A percentile compares a stretch with the other conserved stretches of the same genome.
phyloP scores from a whole-genome alignment of 2,888 invertebrate genomes.

The Ophion slaviceki region DNA sequence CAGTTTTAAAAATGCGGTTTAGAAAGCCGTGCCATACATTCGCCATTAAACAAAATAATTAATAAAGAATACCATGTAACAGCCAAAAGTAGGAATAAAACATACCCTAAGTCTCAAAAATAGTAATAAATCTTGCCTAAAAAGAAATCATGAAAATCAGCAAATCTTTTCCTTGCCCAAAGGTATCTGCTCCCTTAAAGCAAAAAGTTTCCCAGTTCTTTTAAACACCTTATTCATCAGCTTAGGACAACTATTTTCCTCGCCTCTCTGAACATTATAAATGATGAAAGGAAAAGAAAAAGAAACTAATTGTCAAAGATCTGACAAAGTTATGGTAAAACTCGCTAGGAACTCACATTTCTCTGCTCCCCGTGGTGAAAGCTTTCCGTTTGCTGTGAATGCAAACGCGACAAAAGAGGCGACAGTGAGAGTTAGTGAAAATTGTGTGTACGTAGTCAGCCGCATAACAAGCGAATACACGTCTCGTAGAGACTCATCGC shows the following conservation, averaged over 20 bases:
- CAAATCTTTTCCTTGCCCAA: no score
- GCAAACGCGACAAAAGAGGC: slow-evolving; percentile 49
- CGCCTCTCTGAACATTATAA: background rate
- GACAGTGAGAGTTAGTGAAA: slow-evolving; percentile 58
- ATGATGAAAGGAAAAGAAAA: background rate
- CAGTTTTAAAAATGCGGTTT: no score
- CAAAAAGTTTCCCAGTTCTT: background rate
- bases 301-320: background rate
- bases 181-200: background rate
- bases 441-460: slow-evolving; percentile 63
- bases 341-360: slow-evolving; percentile 18
- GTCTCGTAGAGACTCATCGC: slow-evolving; percentile 40
- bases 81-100: no score
- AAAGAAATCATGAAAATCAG: no score
- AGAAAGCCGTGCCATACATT: no score
- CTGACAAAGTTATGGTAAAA: background rate
- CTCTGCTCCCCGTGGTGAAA: slow-evolving; percentile 11
- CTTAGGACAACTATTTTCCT: background rate
- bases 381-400: slow-evolving; percentile 28
- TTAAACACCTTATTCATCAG: background rate
- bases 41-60: no score
- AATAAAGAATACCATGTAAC: no score
- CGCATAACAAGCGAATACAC: slow-evolving; percentile 58
- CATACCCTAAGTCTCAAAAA: no score
- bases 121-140: no score